A percentile compares a stretch with the other conserved stretches of the same genome.
phyloP scores from a whole-genome alignment of 2,113 vertebrate genomes.

The Leuciscus idus region DNA sequence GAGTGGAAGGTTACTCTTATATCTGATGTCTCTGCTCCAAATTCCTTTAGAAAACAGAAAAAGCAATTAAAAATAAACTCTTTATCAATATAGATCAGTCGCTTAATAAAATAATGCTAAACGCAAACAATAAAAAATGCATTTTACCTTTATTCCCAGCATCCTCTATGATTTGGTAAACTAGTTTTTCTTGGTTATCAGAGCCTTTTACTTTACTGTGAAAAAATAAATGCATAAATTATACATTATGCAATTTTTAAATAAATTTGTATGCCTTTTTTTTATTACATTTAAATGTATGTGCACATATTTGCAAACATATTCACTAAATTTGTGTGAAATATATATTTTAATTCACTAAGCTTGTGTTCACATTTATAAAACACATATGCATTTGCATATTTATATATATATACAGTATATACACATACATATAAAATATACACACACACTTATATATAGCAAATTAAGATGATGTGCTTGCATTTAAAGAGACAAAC shows the following conservation, averaged over 20 bases:
- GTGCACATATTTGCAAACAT: no score
- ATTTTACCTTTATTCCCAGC: conserved; percentile 95
- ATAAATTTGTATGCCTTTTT: no score
- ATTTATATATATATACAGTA: no score
- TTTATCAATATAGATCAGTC: neutral
- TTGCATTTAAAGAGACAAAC: conserved; percentile 67
- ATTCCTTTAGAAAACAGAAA: conserved; percentile 79
- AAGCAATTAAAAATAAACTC: neutral
- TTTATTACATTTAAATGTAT: no score
- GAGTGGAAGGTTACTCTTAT: conserved; percentile 97
- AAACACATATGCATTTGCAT: no score
- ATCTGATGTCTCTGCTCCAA: conserved; percentile 97
- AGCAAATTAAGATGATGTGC: neutral
- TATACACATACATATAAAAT: no score
- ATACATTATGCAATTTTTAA: no score
- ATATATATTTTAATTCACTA: no score
- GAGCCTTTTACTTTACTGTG: conserved; percentile 98
- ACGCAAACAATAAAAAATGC: neutral
- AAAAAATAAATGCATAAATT: conserved; percentile 51
- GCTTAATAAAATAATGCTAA: neutral
- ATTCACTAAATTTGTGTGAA: no score
- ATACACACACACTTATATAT: no score
- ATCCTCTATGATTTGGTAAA: conserved; percentile 98
- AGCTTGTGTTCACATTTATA: no score
- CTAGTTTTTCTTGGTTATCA: conserved; percentile 98